Percentiles rank a stretch among this genome's conserved stretches.
These are phyloP conservation scores for Teleopsis dalmanni DNA, from an alignment of 1,140 invertebrate species.

Conservation along the genomic window DNA sequence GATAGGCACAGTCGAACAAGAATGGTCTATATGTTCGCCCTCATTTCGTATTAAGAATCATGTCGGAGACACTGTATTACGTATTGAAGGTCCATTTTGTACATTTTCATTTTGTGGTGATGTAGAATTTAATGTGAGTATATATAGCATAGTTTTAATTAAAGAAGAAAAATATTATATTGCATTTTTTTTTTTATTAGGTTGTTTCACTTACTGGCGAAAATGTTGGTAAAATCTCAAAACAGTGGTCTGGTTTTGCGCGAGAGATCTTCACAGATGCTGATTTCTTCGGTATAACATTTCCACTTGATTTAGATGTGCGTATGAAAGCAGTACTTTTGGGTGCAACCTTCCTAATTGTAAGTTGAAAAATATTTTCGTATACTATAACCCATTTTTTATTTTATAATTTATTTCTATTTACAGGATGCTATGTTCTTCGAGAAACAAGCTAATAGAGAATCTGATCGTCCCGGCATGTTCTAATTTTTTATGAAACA, in stretches of 20 bases:
- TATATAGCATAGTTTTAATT: neutral
- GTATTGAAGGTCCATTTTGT: constrained; percentile 78
- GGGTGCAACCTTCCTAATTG: constrained; percentile 66
- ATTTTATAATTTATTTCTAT: constrained; percentile 15
- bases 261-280: constrained; percentile 67
- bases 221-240: constrained; percentile 67
- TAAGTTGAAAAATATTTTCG: too few relatives aligned
- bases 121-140: constrained; percentile 58
- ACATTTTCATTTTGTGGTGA: constrained; percentile 74
- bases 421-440: constrained; percentile 72
- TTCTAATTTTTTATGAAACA: too few relatives aligned
- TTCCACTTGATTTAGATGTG: constrained; percentile 73
- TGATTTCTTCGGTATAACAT: constrained; percentile 70
- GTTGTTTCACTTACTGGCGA: constrained; percentile 58
- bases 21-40: constrained; percentile 75
- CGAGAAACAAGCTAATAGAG: constrained; percentile 47
- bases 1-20: constrained; percentile 73
- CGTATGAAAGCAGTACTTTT: constrained; percentile 73
- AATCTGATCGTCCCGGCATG: constrained; percentile 38
- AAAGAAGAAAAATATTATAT: neutral
- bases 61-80: constrained; percentile 65
- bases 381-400: too few relatives aligned
- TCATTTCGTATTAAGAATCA: constrained; percentile 73
- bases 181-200: constrained; percentile 24
- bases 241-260: constrained; percentile 65